phyloP scores from a whole-genome alignment of 2,888 invertebrate species.

The Atrina japonica region DNA sequence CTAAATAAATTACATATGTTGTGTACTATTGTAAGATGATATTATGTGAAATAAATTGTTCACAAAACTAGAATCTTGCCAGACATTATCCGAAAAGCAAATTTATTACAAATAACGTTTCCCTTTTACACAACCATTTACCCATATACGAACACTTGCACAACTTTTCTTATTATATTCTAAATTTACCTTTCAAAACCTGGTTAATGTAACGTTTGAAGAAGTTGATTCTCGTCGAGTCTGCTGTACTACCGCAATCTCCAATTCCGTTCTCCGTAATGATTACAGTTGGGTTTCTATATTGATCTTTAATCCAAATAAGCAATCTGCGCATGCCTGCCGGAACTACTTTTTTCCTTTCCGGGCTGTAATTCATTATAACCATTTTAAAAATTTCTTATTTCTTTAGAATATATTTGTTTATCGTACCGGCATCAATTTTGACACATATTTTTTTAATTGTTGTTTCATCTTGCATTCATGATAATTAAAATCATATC shows the following conservation, averaged over 20 bases:
- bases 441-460: not conserved
- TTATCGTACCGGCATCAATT: not conserved
- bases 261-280: constrained; percentile 73
- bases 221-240: constrained; percentile 68
- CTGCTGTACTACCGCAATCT: constrained; percentile 71
- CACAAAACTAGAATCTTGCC: too few relatives aligned
- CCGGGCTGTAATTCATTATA: constrained; percentile 11
- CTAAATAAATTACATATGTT: too few relatives aligned
- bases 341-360: constrained; percentile 35
- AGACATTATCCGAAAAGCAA: too few relatives aligned
- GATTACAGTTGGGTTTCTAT: constrained; percentile 60
- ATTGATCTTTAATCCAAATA: constrained; percentile 61
- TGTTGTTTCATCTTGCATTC: too few relatives aligned
- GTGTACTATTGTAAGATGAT: too few relatives aligned
- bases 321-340: constrained; percentile 61
- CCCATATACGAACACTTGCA: too few relatives aligned
- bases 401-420: not conserved
- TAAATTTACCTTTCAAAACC: constrained; percentile 75
- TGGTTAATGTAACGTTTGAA: constrained; percentile 71
- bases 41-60: too few relatives aligned
- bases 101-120: too few relatives aligned
- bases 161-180: too few relatives aligned
- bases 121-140: too few relatives aligned
- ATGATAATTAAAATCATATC: too few relatives aligned
- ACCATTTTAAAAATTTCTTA: too few relatives aligned